Conservation (phyloP, 2,888 invertebrate species). For the Dorcus parallelipipedus region DNA sequence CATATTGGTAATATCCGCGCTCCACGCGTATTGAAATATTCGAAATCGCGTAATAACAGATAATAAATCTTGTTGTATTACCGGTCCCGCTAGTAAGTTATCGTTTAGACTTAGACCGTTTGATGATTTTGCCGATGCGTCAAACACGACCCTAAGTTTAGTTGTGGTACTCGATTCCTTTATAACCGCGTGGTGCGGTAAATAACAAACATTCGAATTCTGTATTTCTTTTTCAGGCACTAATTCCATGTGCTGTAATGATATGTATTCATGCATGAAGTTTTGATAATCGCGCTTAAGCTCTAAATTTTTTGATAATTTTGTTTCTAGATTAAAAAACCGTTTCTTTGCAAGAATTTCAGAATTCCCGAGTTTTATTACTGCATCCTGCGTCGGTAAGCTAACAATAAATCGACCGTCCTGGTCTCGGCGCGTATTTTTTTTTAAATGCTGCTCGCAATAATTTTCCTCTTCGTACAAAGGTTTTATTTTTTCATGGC, state of each 20-base stretch:
- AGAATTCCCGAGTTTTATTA: no score
- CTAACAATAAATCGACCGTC: not conserved
- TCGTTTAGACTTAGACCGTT: not conserved
- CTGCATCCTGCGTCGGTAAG: not conserved
- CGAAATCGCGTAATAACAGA: constrained; percentile 35
- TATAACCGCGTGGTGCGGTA: not conserved
- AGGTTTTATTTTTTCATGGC: no score
- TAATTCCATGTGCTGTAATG: not conserved
- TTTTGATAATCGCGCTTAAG: not conserved
- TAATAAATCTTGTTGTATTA: no score
- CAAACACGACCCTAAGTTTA: not conserved
- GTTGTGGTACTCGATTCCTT: not conserved
- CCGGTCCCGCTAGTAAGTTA: constrained; percentile 21
- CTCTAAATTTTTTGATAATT: no score
- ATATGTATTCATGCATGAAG: not conserved
- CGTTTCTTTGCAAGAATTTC: no score
- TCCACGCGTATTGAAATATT: constrained; percentile 25
- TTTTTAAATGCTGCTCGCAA: no score
- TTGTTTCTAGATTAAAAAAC: no score
- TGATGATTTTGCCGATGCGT: not conserved
- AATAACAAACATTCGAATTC: not conserved
- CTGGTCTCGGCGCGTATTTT: not conserved
- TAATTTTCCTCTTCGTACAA: no score
- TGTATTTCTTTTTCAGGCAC: not conserved
- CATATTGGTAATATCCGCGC: constrained; percentile 35